Evolutionary conservation across 2,113 vertebrate genomes (phyloP).

Genomic region (Sakesphorus luctuosus): DNA sequence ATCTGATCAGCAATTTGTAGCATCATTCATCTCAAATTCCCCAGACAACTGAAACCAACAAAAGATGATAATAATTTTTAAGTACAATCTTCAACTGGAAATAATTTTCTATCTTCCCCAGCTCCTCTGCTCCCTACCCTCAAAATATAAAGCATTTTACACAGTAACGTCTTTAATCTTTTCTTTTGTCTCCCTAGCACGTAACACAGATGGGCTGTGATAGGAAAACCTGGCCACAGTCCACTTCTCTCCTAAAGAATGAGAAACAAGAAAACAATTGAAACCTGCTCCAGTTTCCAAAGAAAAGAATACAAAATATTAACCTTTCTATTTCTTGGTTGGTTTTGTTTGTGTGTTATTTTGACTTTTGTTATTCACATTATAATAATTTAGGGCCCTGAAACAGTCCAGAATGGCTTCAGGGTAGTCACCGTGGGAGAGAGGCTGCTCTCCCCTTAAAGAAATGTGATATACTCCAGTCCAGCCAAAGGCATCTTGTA

Average conservation of each 20-base stretch:
- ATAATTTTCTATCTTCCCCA: constrained; percentile 63
- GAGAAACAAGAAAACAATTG: constrained; percentile 25
- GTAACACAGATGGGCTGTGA: constrained; percentile 61
- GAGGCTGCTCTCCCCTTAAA: not conserved
- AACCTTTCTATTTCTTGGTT: not conserved
- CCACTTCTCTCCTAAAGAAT: constrained; percentile 58
- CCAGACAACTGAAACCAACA: constrained; percentile 58
- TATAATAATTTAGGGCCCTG: not conserved
- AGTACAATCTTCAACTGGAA: constrained; percentile 65
- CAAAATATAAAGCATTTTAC: constrained; percentile 52
- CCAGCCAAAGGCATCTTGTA: not conserved
- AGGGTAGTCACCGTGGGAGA: not conserved
- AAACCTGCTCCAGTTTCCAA: constrained; percentile 37
- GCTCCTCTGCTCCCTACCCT: not conserved
- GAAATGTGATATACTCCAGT: not conserved
- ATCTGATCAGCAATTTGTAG: constrained; percentile 72
- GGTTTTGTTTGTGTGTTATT: not conserved
- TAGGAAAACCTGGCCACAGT: constrained; percentile 64
- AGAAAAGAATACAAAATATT: not conserved
- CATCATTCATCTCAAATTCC: constrained; percentile 69
- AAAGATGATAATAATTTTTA: constrained; percentile 65
- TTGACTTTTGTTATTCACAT: not conserved
- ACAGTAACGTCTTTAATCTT: constrained; percentile 66
- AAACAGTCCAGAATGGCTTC: not conserved
- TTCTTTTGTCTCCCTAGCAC: constrained; percentile 58